Base-by-base conservation (phyloP, 2,888 invertebrate genomes). In the Asteroscopus sphinx region DNA sequence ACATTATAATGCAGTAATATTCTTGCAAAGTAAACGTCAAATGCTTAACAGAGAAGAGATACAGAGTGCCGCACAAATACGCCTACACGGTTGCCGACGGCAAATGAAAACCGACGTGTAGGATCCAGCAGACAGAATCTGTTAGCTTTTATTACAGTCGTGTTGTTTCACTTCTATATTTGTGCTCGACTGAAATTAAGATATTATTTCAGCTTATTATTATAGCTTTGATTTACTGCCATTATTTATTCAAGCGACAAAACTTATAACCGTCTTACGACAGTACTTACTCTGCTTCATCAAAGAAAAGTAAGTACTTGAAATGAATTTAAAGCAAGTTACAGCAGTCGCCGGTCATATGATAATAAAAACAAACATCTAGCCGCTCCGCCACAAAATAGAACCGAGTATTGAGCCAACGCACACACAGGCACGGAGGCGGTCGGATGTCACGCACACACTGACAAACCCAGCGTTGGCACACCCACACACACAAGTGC, bases 321-420 rank as follows among this genome's bases (percentile, higher is more conserved):
- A 76, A 76, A 72, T 64, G 48, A 76, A 76, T 76, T 74, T 69
- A 73, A 82, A 80, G 71, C 70, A 82, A 83, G 80, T 80, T 82
- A 85, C 82, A 89, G 77, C 82, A 87, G 84, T 86, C 85, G 81
- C 83, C 86, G 86, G 89, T 90, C 93, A 90, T 90, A 91, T 92
- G 92, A 92, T 93, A 93, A 93, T 93, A 93, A 93, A 93, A 93
- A 93, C 93, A 94, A 93, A 93, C 93, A 94, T 89, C 86, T 89
- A 90, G 90, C 84, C 86, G 85, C 88, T 88, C 85, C 80, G 88
- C 85, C 90, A 89, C 91, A 91, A 93, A 93, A 93, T 93, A 93
- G 92, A 92, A 91, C 87, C 81, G 86, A 93, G 88, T 92, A 93
- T 92, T 88, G 93, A 93, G 93, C 93, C 91, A 92, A 92, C 90